Conservation (phyloP, 2,888 invertebrate genomes). For the Campoplex capitator region DNA sequence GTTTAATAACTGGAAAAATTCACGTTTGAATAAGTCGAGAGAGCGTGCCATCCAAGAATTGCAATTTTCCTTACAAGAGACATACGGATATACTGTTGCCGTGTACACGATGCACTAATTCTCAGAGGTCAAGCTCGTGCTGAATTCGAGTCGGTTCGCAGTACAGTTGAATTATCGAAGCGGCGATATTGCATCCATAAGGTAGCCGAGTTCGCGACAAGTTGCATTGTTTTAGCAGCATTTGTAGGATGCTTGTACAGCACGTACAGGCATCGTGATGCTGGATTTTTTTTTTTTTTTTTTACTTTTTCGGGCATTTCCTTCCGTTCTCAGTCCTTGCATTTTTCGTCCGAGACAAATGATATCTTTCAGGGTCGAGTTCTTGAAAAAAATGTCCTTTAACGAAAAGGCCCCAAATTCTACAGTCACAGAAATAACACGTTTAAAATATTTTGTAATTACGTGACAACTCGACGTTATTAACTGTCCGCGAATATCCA, state of each 20-base stretch:
- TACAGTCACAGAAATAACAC: neutral
- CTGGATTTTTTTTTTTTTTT: conserved; percentile 4
- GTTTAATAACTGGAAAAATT: conserved; percentile 18
- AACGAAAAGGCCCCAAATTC: neutral
- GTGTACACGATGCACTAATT: conserved; percentile 9
- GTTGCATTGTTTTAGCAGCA: conserved; percentile 12
- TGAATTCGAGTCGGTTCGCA: conserved; percentile 37
- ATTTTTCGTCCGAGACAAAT: neutral
- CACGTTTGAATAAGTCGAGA: conserved; percentile 11
- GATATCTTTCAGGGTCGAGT: neutral
- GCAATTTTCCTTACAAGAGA: conserved; percentile 9
- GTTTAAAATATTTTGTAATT: conserved; percentile 21
- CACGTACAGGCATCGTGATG: neutral
- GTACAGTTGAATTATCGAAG: conserved; percentile 47
- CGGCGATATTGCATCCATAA: conserved; percentile 59
- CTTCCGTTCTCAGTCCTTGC: neutral
- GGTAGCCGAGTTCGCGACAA: conserved; percentile 47
- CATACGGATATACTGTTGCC: neutral
- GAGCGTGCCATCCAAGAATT: neutral
- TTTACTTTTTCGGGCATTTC: neutral
- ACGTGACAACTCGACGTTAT: neutral
- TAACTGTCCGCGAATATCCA: neutral
- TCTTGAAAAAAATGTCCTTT: neutral
- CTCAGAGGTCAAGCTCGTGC: conserved; percentile 11
- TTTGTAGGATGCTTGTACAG: neutral